These are phyloP conservation scores for Samia ricini DNA, from an alignment of 1,140 invertebrate genomes.

Conservation along the genomic window DNA sequence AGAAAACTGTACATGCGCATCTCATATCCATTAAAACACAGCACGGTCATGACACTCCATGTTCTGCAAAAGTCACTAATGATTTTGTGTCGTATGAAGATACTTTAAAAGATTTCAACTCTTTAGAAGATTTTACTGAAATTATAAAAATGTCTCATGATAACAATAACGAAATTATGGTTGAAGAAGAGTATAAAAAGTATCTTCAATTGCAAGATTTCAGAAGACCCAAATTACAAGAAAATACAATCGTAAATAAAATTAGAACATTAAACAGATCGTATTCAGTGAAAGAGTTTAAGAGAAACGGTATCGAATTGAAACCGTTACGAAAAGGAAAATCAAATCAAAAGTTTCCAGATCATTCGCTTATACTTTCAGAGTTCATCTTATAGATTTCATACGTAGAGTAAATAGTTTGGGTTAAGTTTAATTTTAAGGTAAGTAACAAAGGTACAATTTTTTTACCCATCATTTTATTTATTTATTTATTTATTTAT, in stretches of 20 bases:
- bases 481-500: no score
- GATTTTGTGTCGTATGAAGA: conserved; percentile 37
- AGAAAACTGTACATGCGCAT: conserved; percentile 46
- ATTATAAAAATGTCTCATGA: conserved; percentile 17
- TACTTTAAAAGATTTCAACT: conserved; percentile 56
- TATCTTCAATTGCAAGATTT: conserved; percentile 51
- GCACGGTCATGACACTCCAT: conserved; percentile 21
- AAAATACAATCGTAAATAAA: conserved; percentile 28
- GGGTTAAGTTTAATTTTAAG: conserved; percentile 2
- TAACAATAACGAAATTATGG: conserved; percentile 10
- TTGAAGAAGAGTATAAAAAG: conserved; percentile 19
- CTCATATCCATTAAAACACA: conserved; percentile 38
- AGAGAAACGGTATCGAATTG: conserved; percentile 42
- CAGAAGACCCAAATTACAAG: conserved; percentile 46
- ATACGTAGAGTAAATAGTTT: conserved; percentile 14
- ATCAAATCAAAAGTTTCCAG: conserved; percentile 27
- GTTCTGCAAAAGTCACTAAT: conserved; percentile 24
- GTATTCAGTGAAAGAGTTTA: conserved; percentile 51
- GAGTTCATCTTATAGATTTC: conserved; percentile 59
- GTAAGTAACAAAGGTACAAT: conserved; percentile 17
- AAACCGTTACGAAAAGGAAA: conserved; percentile 20
- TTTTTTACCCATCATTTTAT: background rate
- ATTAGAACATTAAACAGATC: conserved; percentile 42
- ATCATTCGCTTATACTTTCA: conserved; percentile 48
- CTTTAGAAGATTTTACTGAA: conserved; percentile 36